Evolutionary conservation across 1,140 invertebrate genomes (phyloP).

Genomic region (Meloidogyne chitwoodi): DNA sequence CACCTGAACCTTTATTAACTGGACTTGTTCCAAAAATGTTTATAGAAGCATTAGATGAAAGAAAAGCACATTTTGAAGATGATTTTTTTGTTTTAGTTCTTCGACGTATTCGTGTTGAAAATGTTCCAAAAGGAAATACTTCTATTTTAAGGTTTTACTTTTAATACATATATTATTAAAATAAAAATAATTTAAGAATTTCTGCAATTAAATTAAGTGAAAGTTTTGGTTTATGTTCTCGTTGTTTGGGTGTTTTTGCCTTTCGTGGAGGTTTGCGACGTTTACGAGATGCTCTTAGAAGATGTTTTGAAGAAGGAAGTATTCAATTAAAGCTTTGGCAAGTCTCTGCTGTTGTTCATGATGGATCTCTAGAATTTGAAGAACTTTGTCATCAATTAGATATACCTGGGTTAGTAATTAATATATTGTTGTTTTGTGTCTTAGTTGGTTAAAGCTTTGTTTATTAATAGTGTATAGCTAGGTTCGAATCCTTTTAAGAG

Average conservation of each 20-base stretch:
- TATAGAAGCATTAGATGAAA: constrained; percentile 3
- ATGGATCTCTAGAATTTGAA: constrained; percentile 5
- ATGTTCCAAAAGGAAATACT: background rate
- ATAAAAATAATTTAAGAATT: constrained; percentile 9
- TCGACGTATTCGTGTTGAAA: background rate
- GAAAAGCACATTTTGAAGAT: constrained; percentile 13
- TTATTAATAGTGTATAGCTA: no score
- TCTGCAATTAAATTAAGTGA: constrained; percentile 5
- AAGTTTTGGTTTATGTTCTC: constrained; percentile 5
- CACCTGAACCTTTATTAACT: constrained; percentile 1
- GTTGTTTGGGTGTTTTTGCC: constrained; percentile 10
- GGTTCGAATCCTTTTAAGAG: no score
- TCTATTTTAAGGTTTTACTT: constrained; percentile 1
- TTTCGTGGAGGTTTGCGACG: background rate
- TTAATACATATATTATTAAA: no score
- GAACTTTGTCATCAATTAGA: constrained; percentile 10
- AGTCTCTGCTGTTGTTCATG: constrained; percentile 19
- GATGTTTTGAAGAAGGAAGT: constrained; percentile 6
- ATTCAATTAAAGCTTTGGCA: constrained; percentile 9
- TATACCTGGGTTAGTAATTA: background rate
- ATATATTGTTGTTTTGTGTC: no score
- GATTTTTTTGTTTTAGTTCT: constrained; percentile 16
- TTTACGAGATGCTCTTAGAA: background rate
- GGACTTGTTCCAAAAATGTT: constrained; percentile 9
- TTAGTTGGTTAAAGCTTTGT: no score